Evolutionary conservation across 1,140 invertebrate genomes (phyloP), one percentile per base, ranked within the genome.

Genomic region (Calephelis virginiensis): DNA sequence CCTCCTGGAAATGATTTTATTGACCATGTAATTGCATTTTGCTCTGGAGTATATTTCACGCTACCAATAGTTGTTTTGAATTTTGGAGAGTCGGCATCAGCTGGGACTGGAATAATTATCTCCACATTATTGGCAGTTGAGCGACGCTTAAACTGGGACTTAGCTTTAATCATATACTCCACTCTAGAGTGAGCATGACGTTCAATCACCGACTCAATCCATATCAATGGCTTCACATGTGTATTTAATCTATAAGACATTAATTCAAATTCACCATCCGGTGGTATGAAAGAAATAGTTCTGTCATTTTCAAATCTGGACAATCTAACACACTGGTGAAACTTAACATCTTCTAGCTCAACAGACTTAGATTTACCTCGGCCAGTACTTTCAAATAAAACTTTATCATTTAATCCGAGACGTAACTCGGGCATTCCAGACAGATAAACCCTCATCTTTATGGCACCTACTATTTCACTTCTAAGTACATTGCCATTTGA

Each of bases 391-490:
- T 99, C 98, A 92, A 99, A 99, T 0, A 99, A 89, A 10, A 99
- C 98, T 92, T 99, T 99, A 85, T 99, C 99, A 87, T 99, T 99
- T 0, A 99, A 92, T 0, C 99, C 99, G 17, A 99, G 92, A 38
- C 99, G 93, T n/a, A 99, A 87, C 90, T 99, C 99, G 1, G 99
- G 99, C 99, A 99, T 99, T n/a, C 99, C 99, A 11, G 97, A 99
- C 8, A 99, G 86, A 85, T 99, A 99, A 0, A 99, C 99, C 70
- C 99, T 93, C 99, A 99, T 99, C 92, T 99, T 99, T 56, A 99
- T 99, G 28, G 97, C 97, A 53, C 99, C 99, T 14, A 99, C 98
- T 74, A 99, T 99, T 92, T 99, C 99, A 92, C 98, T 99, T 59
- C 98, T 94, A 12, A 99, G 86, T 3, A 99, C 98, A 93, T 99